Conservation (phyloP, 2,888 invertebrate genomes). For the Rhagonycha fulva region DNA sequence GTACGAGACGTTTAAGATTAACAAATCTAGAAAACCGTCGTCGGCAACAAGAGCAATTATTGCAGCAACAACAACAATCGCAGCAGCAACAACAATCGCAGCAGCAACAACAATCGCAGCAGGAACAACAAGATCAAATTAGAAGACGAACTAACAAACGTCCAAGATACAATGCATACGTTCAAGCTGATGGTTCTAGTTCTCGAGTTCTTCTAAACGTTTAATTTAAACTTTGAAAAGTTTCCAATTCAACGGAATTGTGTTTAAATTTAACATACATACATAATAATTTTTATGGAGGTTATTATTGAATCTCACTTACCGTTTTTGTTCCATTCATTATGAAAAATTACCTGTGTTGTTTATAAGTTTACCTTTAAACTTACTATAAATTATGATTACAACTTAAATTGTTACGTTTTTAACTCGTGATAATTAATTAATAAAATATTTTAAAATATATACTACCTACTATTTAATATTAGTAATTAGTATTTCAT, state of each 20-base stretch:
- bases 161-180: slow-evolving; percentile 19
- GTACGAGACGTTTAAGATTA: slow-evolving; percentile 42
- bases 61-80: background rate
- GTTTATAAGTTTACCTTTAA: background rate
- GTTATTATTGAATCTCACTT: background rate
- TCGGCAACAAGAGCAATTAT: background rate
- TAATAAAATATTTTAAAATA: too few species aligned
- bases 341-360: background rate
- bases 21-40: slow-evolving; percentile 1
- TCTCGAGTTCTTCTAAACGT: slow-evolving; percentile 35
- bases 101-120: background rate
- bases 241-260: background rate
- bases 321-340: background rate
- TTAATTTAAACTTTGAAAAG: background rate
- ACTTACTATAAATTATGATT: background rate
- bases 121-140: background rate
- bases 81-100: background rate
- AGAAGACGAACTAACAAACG: background rate
- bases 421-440: too few species aligned
- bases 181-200: slow-evolving; percentile 36
- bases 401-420: too few species aligned
- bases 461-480: too few species aligned
- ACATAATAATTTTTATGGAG: background rate
- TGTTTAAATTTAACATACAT: background rate
- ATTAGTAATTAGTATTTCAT: too few species aligned